A percentile compares a stretch with the other conserved stretches of the same genome.
Conservation (phyloP, 2,888 invertebrate species). For the Leptinotarsa tumamoca region DNA sequence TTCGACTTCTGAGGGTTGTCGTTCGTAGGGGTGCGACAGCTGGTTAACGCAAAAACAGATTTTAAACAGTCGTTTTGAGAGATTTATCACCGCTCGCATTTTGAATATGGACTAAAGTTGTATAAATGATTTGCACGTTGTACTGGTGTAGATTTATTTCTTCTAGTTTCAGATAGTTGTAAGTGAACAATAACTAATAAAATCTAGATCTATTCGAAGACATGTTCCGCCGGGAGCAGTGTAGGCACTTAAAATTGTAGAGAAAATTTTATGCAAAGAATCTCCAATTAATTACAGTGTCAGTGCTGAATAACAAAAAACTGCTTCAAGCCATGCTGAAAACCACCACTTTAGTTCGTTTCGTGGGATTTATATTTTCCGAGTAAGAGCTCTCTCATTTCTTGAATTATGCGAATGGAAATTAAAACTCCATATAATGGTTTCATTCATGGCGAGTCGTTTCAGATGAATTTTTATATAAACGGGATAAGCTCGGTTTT, state of each 20-base stretch:
- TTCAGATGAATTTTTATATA: background rate
- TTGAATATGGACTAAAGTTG: no score
- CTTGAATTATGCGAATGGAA: conserved; percentile 6
- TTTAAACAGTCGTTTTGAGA: no score
- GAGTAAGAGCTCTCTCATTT: conserved; percentile 4
- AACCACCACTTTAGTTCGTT: background rate
- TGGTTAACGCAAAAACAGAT: no score
- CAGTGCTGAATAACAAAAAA: background rate
- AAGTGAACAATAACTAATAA: no score
- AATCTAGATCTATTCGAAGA: no score
- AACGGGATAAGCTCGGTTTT: background rate
- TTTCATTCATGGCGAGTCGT: background rate
- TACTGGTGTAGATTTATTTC: no score
- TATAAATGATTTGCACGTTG: no score
- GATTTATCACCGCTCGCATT: no score
- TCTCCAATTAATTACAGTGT: background rate
- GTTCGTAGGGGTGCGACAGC: no score
- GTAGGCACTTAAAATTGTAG: background rate
- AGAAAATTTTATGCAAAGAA: background rate
- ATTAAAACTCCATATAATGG: conserved; percentile 1
- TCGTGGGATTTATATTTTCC: background rate
- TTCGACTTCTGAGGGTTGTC: no score
- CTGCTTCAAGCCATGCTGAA: background rate
- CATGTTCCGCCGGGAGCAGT: no score
- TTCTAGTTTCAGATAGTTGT: no score